These are phyloP conservation scores for Oreochromis niloticus DNA, from an alignment of 2,113 vertebrate species.

Conservation along the genomic window DNA sequence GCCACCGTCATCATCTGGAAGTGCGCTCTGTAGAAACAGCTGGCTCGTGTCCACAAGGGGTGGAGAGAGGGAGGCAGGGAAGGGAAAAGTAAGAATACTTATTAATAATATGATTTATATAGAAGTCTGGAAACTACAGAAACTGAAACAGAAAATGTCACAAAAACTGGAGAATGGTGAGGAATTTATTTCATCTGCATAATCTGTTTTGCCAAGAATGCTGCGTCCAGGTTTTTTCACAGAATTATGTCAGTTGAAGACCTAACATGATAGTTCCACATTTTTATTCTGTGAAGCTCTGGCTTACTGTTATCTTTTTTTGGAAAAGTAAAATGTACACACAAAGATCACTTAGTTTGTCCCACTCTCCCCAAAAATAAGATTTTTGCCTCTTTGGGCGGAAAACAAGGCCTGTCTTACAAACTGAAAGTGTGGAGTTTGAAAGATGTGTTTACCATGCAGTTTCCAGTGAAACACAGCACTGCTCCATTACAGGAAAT, in stretches of 20 bases:
- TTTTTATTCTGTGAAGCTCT: background rate
- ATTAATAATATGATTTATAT: constrained; percentile 21
- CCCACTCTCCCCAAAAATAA: background rate
- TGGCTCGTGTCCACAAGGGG: constrained; percentile 32
- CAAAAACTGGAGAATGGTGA: background rate
- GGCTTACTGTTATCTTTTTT: background rate
- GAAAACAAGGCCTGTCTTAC: background rate
- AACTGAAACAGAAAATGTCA: background rate
- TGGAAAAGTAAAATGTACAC: background rate
- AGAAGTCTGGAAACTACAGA: background rate
- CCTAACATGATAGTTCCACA: background rate
- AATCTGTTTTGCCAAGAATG: background rate
- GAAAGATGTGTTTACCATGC: background rate
- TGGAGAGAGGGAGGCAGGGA: constrained; percentile 2
- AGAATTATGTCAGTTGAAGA: background rate
- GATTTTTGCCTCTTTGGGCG: background rate
- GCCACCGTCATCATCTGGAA: constrained; percentile 31
- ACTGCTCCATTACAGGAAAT: background rate
- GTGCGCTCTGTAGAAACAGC: constrained; percentile 6
- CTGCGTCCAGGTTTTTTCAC: background rate
- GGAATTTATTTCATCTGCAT: background rate
- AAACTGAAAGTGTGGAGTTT: background rate
- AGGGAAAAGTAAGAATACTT: constrained; percentile 24
- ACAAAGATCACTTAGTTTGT: background rate
- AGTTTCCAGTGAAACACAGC: background rate